phyloP scores from a whole-genome alignment of 2,888 invertebrate genomes.

The Parnassius smintheus region DNA sequence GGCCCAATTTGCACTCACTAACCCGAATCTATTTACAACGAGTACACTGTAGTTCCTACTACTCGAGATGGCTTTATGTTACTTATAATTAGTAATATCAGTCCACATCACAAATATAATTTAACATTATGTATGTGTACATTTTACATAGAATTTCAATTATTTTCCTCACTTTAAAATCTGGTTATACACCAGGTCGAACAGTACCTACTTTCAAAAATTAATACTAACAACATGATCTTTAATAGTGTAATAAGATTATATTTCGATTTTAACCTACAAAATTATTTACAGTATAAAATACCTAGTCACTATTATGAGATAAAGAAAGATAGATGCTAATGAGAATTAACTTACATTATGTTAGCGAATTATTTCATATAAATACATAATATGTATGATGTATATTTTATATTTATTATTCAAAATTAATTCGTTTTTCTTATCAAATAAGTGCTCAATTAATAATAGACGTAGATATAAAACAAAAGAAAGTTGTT shows the following conservation, averaged over 20 bases:
- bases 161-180: too few species aligned
- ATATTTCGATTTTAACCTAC: too few species aligned
- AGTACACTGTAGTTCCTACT: conserved; percentile 40
- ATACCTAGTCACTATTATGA: too few species aligned
- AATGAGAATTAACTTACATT: too few species aligned
- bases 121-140: conserved; percentile 25
- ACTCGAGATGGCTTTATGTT: conserved; percentile 59
- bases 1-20: conserved; percentile 43
- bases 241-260: too few species aligned
- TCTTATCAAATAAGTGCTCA: conserved; percentile 30
- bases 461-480: conserved; percentile 34
- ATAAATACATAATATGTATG: too few species aligned
- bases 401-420: not conserved
- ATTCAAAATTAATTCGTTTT: not conserved
- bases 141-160: conserved; percentile 11
- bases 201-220: too few species aligned
- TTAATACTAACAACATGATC: too few species aligned
- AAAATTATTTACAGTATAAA: too few species aligned
- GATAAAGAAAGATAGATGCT: too few species aligned
- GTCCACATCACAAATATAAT: conserved; percentile 65
- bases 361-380: too few species aligned
- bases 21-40: conserved; percentile 48
- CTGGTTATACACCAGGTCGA: too few species aligned
- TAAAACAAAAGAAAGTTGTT: not conserved
- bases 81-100: conserved; percentile 62